Conservation (phyloP, 2,888 invertebrate genomes). For the Netelia melanura region DNA sequence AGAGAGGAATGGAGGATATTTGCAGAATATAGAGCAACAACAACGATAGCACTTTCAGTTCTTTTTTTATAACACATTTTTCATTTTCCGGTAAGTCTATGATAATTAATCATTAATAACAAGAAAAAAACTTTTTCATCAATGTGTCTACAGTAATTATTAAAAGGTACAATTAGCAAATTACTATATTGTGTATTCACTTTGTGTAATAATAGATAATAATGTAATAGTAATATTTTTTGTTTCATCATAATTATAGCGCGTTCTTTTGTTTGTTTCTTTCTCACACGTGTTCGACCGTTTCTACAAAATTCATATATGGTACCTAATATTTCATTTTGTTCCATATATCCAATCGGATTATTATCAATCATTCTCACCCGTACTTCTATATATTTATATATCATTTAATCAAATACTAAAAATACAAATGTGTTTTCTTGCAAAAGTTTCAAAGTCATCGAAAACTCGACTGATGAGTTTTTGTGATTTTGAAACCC, state of each 20-base stretch:
- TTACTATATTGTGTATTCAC: constrained; percentile 84
- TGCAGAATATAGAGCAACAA: constrained; percentile 47
- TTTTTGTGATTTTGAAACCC: constrained; percentile 73
- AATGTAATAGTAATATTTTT: constrained; percentile 75
- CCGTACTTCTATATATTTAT: constrained; percentile 76
- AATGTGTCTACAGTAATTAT: constrained; percentile 84
- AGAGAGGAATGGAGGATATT: constrained; percentile 14
- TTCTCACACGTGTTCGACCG: constrained; percentile 81
- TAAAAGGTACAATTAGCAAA: constrained; percentile 85
- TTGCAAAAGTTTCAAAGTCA: constrained; percentile 63
- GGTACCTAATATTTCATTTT: constrained; percentile 69
- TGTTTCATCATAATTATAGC: constrained; percentile 80
- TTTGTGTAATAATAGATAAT: constrained; percentile 84
- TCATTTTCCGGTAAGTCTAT: constrained; percentile 84
- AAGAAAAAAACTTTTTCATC: constrained; percentile 81
- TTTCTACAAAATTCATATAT: constrained; percentile 82
- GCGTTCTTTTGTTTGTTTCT: constrained; percentile 74
- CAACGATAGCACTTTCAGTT: constrained; percentile 34
- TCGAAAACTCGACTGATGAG: constrained; percentile 68
- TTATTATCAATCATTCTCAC: constrained; percentile 82
- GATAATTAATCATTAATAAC: constrained; percentile 84
- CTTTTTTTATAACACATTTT: constrained; percentile 84
- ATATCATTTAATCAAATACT: constrained; percentile 81
- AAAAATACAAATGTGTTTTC: constrained; percentile 83
- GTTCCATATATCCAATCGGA: constrained; percentile 81